Conservation (phyloP, 2,113 vertebrate species). For the Helogale parvula region DNA sequence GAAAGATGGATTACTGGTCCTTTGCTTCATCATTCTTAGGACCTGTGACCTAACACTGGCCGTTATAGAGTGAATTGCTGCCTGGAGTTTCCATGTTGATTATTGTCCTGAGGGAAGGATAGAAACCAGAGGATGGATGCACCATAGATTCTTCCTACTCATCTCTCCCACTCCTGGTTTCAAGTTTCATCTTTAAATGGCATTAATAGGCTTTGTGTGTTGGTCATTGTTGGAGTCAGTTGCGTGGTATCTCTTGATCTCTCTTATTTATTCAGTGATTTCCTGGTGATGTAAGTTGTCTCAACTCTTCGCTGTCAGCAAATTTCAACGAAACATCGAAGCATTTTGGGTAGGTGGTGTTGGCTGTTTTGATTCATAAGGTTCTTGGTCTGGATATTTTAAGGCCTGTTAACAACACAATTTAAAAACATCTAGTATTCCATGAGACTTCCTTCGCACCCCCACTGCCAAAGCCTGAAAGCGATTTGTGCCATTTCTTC, state of each 20-base stretch:
- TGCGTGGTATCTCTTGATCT: slow-evolving; percentile 68
- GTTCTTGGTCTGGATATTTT: slow-evolving; percentile 33
- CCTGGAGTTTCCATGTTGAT: not conserved
- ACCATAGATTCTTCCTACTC: not conserved
- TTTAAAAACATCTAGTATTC: not conserved
- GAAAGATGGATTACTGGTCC: slow-evolving; percentile 11
- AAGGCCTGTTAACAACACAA: not conserved
- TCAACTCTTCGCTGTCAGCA: slow-evolving; percentile 65
- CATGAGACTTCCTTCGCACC: not conserved
- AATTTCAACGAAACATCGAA: slow-evolving; percentile 54
- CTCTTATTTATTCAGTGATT: slow-evolving; percentile 61
- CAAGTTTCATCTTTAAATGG: slow-evolving; percentile 37
- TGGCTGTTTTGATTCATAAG: slow-evolving; percentile 32
- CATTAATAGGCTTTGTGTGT: slow-evolving; percentile 51
- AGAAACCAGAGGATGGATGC: slow-evolving; percentile 21
- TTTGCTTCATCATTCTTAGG: not conserved
- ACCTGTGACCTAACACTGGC: not conserved
- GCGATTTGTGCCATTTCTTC: not conserved
- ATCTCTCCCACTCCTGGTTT: not conserved
- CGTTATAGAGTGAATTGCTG: not conserved
- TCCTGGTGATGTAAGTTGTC: slow-evolving; percentile 73
- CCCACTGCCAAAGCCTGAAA: not conserved
- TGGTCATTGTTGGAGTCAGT: slow-evolving; percentile 19
- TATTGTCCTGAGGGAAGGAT: not conserved
- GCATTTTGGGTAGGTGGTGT: slow-evolving; percentile 43